Conservation (phyloP, 2,888 invertebrate species). For the Yponomeuta plumbellus region DNA sequence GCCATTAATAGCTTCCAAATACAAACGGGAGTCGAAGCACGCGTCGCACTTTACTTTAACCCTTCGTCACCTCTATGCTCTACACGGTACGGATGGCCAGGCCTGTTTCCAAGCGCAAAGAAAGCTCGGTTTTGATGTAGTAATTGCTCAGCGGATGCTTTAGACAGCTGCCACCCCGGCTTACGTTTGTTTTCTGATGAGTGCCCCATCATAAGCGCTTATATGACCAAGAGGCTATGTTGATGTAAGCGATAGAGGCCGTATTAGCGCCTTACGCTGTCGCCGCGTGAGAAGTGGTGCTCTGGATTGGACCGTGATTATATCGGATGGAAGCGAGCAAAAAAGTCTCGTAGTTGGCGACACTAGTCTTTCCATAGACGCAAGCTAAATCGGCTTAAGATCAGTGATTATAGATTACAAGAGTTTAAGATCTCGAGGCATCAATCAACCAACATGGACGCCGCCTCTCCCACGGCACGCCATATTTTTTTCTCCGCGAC, state of each 20-base stretch:
- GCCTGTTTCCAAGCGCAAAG: background rate
- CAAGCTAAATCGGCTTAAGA: too few relatives aligned
- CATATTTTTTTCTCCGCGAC: too few relatives aligned
- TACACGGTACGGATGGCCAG: background rate
- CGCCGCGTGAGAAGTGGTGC: background rate
- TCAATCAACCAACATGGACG: too few relatives aligned
- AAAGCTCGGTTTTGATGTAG: background rate
- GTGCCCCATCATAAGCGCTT: conserved; percentile 32
- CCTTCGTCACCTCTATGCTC: background rate
- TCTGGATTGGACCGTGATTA: background rate
- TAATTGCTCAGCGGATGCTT: conserved; percentile 24
- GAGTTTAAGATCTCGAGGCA: too few relatives aligned
- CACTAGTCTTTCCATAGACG: too few relatives aligned
- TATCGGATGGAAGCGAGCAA: background rate
- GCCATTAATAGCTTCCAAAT: conserved; percentile 24
- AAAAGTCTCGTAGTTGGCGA: too few relatives aligned
- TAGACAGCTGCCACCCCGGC: conserved; percentile 17
- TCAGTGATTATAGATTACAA: too few relatives aligned
- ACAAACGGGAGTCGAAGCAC: conserved; percentile 16
- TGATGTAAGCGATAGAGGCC: conserved; percentile 14
- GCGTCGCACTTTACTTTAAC: conserved; percentile 6
- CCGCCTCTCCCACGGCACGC: too few relatives aligned
- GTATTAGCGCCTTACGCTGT: background rate
- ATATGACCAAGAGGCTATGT: conserved; percentile 25
- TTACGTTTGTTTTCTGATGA: conserved; percentile 43